Evolutionary conservation across 2,797 vertebrate genomes (phyloP), one percentile per base, ranked within the genome.

Genomic region (Erethizon dorsatum): DNA sequence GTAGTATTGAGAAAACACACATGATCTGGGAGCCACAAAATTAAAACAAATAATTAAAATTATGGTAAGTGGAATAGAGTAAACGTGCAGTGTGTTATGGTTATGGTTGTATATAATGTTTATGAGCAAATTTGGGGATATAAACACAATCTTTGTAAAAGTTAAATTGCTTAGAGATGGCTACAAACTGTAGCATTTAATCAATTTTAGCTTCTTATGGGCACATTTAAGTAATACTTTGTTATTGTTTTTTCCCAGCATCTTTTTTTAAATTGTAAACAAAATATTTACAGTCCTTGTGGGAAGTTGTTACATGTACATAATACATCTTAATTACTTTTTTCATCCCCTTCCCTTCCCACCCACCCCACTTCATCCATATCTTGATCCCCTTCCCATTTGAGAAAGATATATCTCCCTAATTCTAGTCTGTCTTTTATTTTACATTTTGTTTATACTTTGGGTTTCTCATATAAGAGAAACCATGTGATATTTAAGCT

Each of bases 181-280:
- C 5, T 52, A 63, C 63, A 83, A 73, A 75, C 91, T 91, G 54
- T 85, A 75, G 6, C 57, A 82, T 33, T 94, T 13, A 86, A 56
- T 83, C 31, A 77, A n/a, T 85, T 96, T 97, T 93, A 61, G n/a
- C 78, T 69, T 95, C 61, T 77, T 59, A 56, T 90, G 75, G 50
- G 22, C 15, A 95, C 69, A 87, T 89, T 85, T 85, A 91, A 86
- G 28, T 87, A 95, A 83, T 86, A n/a, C 28, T 92, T 94, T 92
- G n/a, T 94, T 87, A 41, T 41, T 71, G 3, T 41, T 73, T 73
- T 45, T 13, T 5, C 20, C 22, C 20, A 73, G 37, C 8, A 67
- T 69, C 33, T 69, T n/a, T 69, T 69, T 33, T 65, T 33, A 15
- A 14, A 17, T 67, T 67, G 59, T 26, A 61, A 61, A 26, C 5